These are phyloP conservation scores for Plectropomus leopardus DNA, from an alignment of 2,113 vertebrate species.

Conservation along the genomic window DNA sequence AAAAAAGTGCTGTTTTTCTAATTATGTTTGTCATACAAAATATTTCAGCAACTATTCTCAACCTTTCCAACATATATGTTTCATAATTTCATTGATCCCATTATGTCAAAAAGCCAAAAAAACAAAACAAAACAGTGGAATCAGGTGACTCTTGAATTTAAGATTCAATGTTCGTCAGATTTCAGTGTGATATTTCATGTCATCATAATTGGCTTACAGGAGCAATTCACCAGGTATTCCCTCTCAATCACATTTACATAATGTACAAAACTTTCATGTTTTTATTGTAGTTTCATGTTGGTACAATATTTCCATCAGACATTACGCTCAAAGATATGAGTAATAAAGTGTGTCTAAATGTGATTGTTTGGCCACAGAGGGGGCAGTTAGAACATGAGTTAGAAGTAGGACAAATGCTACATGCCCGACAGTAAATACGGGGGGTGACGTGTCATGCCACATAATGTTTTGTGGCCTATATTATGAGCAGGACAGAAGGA, in stretches of 20 bases:
- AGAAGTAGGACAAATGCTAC: background rate
- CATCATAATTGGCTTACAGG: too few relatives aligned
- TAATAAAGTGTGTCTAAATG: accelerated
- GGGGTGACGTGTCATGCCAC: too few relatives aligned
- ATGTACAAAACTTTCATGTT: background rate
- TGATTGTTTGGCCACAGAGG: background rate
- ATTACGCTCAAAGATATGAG: background rate
- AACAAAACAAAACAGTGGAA: too few relatives aligned
- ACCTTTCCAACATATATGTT: background rate
- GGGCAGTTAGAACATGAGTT: background rate
- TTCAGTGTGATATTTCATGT: too few relatives aligned
- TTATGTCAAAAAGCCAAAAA: background rate
- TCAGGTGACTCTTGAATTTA: background rate
- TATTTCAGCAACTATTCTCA: background rate
- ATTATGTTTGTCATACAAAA: background rate
- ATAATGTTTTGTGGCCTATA: too few relatives aligned
- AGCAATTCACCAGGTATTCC: background rate
- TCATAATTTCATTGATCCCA: background rate
- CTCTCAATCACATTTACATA: background rate
- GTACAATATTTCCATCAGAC: background rate
- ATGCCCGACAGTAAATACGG: too few relatives aligned
- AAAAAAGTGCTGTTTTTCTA: too few relatives aligned
- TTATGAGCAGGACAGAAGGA: too few relatives aligned
- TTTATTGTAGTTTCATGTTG: background rate
- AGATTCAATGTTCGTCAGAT: too few relatives aligned